These are phyloP conservation scores for Bos indicus DNA, from an alignment of 2,113 vertebrate genomes.

Conservation along the genomic window DNA sequence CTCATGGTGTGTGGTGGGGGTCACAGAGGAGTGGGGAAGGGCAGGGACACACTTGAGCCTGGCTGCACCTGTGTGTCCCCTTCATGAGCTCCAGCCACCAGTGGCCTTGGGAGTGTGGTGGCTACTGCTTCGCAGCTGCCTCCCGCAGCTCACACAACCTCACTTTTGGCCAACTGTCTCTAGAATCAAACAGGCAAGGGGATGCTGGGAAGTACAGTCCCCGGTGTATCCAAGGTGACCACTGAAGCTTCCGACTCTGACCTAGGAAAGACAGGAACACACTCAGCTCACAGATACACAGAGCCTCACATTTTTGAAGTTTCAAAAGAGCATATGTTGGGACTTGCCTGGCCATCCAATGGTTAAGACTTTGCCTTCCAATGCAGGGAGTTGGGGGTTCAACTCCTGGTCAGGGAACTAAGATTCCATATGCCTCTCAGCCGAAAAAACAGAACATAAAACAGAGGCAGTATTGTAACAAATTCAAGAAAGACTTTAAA, in stretches of 20 bases:
- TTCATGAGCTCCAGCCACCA: not conserved
- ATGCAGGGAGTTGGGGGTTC: not conserved
- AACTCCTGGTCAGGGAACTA: not conserved
- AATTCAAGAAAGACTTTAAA: not conserved
- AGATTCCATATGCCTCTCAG: not conserved
- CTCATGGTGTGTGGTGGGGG: not conserved
- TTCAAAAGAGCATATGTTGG: not conserved
- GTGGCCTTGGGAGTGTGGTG: fast-evolving
- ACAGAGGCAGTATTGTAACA: not conserved
- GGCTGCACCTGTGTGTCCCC: not conserved
- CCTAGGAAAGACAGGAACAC: not conserved
- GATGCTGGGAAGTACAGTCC: not conserved
- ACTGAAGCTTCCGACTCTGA: not conserved
- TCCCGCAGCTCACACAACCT: not conserved
- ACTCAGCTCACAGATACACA: not conserved
- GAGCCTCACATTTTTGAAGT: not conserved
- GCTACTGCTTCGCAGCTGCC: not conserved
- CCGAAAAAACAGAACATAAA: not conserved
- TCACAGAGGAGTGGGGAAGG: too few species aligned
- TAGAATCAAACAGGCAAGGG: not conserved
- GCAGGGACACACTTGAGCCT: not conserved
- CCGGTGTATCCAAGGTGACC: not conserved
- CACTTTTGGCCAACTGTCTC: not conserved
- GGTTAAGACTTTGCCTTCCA: not conserved
- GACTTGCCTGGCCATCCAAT: not conserved